A percentile compares a stretch with the other conserved stretches of the same genome.
These are phyloP conservation scores for Petroica traversi DNA, from an alignment of 2,113 vertebrate species.

Conservation along the genomic window DNA sequence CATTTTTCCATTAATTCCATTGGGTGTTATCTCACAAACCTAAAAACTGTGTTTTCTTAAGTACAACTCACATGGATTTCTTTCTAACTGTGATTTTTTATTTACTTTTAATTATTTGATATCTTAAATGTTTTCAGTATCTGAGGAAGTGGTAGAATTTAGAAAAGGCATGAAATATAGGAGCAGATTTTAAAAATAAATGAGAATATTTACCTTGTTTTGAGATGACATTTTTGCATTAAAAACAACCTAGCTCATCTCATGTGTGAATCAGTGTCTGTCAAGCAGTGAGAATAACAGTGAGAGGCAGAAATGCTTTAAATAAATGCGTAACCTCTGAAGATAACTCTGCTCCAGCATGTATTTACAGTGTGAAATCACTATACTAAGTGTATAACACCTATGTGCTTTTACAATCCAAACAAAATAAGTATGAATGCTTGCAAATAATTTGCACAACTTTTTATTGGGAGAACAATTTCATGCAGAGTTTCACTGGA, in stretches of 20 bases:
- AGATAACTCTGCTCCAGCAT: background rate
- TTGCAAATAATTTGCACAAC: background rate
- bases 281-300: background rate
- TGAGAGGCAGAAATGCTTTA: background rate
- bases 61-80: background rate
- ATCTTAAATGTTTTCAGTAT: background rate
- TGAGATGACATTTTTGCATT: background rate
- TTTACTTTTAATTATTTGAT: background rate
- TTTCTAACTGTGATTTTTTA: background rate
- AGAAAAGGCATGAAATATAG: background rate
- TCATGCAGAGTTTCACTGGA: background rate
- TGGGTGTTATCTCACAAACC: background rate
- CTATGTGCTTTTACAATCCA: background rate
- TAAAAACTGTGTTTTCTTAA: background rate
- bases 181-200: background rate
- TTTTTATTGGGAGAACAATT: background rate
- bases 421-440: background rate
- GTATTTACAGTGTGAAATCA: background rate
- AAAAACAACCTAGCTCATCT: background rate
- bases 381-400: background rate
- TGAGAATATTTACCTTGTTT: background rate
- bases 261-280: background rate
- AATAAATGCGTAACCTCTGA: background rate
- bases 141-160: background rate
- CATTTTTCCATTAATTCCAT: background rate